Evolutionary conservation across 2,113 vertebrate genomes (phyloP).

Genomic region (Heloderma charlesbogerti): DNA sequence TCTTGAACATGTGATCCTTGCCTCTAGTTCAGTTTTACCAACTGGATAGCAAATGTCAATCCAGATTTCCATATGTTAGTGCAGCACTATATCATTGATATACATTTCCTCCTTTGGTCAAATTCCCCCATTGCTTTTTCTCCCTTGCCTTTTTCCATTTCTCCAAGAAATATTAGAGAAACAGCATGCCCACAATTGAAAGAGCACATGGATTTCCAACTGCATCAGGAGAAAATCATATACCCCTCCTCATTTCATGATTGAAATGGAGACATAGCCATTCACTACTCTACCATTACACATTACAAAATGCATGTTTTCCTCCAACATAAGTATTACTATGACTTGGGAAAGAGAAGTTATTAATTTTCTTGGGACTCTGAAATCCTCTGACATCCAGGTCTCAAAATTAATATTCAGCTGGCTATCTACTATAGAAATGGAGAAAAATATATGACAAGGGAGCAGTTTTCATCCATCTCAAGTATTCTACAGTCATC

Average conservation of each 20-base stretch:
- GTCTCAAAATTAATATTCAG: neutral
- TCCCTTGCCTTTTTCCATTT: neutral
- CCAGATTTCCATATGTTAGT: slow-evolving; percentile 36
- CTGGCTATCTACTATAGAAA: neutral
- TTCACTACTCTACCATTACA: neutral
- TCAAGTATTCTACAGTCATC: neutral
- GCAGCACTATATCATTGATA: slow-evolving; percentile 44
- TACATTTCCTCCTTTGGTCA: neutral
- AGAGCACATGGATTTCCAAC: slow-evolving; percentile 17
- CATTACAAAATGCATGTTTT: neutral
- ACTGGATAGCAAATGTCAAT: too few species aligned
- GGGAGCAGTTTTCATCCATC: neutral
- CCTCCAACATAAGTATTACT: neutral
- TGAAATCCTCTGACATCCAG: neutral
- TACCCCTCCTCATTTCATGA: neutral
- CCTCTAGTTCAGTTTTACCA: neutral
- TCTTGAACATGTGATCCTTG: neutral
- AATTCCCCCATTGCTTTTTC: neutral
- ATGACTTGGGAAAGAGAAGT: neutral
- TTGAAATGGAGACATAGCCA: neutral
- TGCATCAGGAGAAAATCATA: too few species aligned
- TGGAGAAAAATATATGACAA: neutral
- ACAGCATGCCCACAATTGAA: neutral
- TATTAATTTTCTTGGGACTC: neutral
- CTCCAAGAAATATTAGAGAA: neutral